Base-by-base conservation (phyloP, 1,140 invertebrate genomes). In the Cecropterus lyciades region DNA sequence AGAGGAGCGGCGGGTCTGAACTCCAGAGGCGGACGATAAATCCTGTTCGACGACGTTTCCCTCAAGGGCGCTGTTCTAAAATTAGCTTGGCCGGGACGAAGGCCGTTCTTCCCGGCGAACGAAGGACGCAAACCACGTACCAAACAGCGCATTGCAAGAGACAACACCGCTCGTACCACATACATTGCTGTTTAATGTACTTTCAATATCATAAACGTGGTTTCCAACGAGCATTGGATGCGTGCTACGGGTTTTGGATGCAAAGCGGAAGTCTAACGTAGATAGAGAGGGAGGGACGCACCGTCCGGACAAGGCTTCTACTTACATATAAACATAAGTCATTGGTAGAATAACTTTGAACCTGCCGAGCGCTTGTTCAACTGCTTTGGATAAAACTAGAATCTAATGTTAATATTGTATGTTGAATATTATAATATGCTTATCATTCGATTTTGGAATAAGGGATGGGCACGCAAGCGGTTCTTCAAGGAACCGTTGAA, bases 1-100 rank as follows among this genome's bases (percentile, higher is more conserved):
- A 60, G 57, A 60, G 20, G 42, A 45, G 62, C 63, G 46, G 51
- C 46, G 60, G 53, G 57, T 66, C 63, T 65, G 52, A 53, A 67
- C 57, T 52, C 67, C 67, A 70, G 60, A 67, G 72, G 65, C 77
- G 73, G 76, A 69, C 71, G 67, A 87, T 89, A 89, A 89, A 89
- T 89, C 85, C 82, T 80, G 85, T 89, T 89, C 85, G 78, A 84
- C 83, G 84, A 82, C 79, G 84, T 81, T 74, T 77, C 73, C 77
- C 80, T 77, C 82, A 86, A 87, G 84, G 85, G 84, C 84, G 77
- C 75, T 65, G 67, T 65, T 74, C 78, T 89, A 89, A 84, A 84
- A 85, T 82, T 89, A 89, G 87, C 83, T 51, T 60, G 62, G 76
- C 74, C 81, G 79, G 75, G 51, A 74, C 79, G 85, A 89, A 89